Evolutionary conservation across 2,888 invertebrate genomes (phyloP), one percentile per base, ranked within the genome.

Genomic region (Drosophila barbarae): DNA sequence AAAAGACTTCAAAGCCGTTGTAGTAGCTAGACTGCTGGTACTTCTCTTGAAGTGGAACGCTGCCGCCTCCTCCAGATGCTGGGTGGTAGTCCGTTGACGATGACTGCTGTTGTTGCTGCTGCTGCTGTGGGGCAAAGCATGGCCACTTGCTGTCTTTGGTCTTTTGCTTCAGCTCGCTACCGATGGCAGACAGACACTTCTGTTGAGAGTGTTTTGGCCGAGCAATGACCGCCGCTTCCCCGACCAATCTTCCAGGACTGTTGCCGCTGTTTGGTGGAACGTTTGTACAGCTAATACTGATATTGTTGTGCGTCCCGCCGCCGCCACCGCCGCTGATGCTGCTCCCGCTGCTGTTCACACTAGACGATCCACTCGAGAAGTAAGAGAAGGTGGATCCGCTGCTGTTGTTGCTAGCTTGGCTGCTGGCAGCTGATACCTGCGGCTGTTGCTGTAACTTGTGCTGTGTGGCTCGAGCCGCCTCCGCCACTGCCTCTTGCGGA

Each of bases 151-250:
- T 80, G 63, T 88, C 88, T 73, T 87, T 88, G 59, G 87, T 85
- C 73, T 87, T 86, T 61, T 89, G 88, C 63, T 89, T 89, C 26
- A 89, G 73, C 79, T 90, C 90, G 76, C 89, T 90, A 12, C 90
- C 90, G 69, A 90, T 90, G 21, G 89, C 90, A 3, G 89, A 89
- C 38, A 88, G 78, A 54, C 87, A 88, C 69, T 88, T 87, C 9
- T 77, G 46, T 9, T 47, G 80, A 0, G 76, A 55, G 26, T 81
- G 77, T 39, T 80, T 73, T 6, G 88, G 88, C 21, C 88, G 86
- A 41, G 86, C 86, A 56, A 87, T 88, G 49, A 87, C 75, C 10
- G 88, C 87, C 4, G 88, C 86, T 55, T 87, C 88, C 18, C 87
- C 88, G 12, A 73, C 73, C 46, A 87, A 71, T 7, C 88, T 72